These are phyloP conservation scores for Mustela erminea DNA, from an alignment of 2,797 vertebrate genomes.

Conservation along the genomic window DNA sequence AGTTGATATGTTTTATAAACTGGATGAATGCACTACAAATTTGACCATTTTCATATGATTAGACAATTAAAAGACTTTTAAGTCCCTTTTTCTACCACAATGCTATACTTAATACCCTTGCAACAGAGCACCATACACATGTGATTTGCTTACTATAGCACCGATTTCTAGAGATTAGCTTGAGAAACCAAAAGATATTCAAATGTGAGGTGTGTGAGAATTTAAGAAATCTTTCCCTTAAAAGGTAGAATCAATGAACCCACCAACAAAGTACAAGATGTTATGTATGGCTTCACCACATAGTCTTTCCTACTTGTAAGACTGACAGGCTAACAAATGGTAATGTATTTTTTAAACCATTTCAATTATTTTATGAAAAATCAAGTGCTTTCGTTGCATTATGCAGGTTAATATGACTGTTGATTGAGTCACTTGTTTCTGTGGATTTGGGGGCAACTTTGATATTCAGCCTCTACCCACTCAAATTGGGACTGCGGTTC, in stretches of 20 bases:
- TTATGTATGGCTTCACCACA: background rate
- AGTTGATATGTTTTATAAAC: background rate
- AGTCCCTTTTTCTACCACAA: background rate
- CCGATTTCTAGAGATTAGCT: background rate
- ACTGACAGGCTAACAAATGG: background rate
- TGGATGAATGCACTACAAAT: too few species aligned
- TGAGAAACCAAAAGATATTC: background rate
- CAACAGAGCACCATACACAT: background rate
- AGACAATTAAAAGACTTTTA: background rate
- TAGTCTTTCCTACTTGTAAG: background rate
- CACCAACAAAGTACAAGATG: background rate
- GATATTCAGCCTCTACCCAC: background rate
- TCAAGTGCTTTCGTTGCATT: background rate
- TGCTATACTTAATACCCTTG: background rate
- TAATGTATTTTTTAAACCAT: background rate
- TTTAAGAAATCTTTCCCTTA: background rate
- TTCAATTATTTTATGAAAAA: background rate
- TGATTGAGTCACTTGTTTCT: background rate
- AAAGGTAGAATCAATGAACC: background rate
- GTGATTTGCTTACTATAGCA: background rate
- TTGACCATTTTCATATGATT: background rate
- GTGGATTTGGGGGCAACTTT: background rate
- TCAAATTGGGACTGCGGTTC: background rate
- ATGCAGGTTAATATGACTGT: background rate
- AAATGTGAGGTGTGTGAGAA: background rate